These are phyloP conservation scores for Papilio polytes DNA, from an alignment of 1,140 invertebrate genomes.

Conservation along the genomic window DNA sequence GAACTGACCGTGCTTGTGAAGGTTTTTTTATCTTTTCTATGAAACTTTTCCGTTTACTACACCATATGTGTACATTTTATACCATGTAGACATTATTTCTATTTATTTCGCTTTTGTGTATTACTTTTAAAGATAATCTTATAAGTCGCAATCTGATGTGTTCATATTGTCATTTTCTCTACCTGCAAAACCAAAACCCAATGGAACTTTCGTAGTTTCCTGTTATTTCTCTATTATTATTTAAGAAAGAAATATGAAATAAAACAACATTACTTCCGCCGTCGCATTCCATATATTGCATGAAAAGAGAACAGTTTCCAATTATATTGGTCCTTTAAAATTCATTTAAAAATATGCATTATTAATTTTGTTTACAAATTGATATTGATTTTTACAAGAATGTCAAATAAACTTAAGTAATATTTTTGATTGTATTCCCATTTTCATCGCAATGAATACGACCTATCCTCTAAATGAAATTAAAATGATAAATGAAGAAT, in stretches of 20 bases:
- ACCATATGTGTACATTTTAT: no score
- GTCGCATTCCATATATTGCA: constrained; percentile 82
- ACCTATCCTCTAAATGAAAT: constrained; percentile 76
- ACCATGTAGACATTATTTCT: no score
- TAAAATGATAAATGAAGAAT: constrained; percentile 68
- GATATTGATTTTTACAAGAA: constrained; percentile 29
- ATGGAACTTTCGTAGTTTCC: no score
- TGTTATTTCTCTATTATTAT: neutral
- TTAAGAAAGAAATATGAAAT: constrained; percentile 49
- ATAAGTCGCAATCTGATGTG: no score
- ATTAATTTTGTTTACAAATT: neutral
- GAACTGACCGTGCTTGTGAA: neutral
- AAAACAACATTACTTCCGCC: constrained; percentile 72
- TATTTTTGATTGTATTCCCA: constrained; percentile 48
- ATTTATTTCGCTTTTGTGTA: no score
- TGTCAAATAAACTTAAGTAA: constrained; percentile 12
- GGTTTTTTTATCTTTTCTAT: constrained; percentile 36
- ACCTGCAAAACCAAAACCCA: neutral
- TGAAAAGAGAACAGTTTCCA: constrained; percentile 70
- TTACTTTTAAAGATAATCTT: no score
- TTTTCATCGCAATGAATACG: constrained; percentile 80
- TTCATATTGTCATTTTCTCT: neutral
- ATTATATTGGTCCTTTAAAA: constrained; percentile 44
- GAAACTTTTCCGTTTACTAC: no score
- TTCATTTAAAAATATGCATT: constrained; percentile 45